Evolutionary conservation across 2,797 vertebrate genomes (phyloP).

Genomic region (Cossypha polioptera): DNA sequence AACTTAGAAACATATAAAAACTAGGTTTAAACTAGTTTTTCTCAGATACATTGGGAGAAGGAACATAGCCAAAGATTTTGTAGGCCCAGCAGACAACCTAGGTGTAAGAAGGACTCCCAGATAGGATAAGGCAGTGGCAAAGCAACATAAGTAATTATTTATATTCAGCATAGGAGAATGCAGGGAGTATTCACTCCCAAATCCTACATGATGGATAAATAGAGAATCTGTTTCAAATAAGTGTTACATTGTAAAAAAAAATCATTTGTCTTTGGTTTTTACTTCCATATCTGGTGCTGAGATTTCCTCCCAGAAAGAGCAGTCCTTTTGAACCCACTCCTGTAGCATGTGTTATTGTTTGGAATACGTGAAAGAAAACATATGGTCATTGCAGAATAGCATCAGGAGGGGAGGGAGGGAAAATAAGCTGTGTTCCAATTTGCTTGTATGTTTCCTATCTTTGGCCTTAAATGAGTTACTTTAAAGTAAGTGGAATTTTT

Average conservation of each 20-base stretch:
- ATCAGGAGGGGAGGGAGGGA: not conserved
- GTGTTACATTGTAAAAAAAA: not conserved
- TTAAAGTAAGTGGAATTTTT: not conserved
- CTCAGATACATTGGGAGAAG: not conserved
- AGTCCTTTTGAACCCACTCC: not conserved
- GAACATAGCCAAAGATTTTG: not conserved
- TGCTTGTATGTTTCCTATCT: not conserved
- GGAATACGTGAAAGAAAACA: not conserved
- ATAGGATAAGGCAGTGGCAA: not conserved
- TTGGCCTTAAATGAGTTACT: not conserved
- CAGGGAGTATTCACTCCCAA: not conserved
- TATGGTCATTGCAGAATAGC: not conserved
- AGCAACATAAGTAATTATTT: not conserved
- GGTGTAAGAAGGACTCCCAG: not conserved
- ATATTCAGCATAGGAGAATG: not conserved
- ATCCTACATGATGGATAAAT: not conserved
- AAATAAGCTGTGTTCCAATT: not conserved
- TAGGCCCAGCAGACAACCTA: not conserved
- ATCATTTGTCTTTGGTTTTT: not conserved
- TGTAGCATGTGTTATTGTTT: not conserved
- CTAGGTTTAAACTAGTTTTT: not conserved
- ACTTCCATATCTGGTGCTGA: not conserved
- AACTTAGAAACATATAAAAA: not conserved
- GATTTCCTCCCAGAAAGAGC: not conserved
- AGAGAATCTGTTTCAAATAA: not conserved